Percentiles rank a stretch among this genome's conserved stretches.
Evolutionary conservation across 2,888 invertebrate genomes (phyloP).

Genomic region (Galerucella nymphaeae): DNA sequence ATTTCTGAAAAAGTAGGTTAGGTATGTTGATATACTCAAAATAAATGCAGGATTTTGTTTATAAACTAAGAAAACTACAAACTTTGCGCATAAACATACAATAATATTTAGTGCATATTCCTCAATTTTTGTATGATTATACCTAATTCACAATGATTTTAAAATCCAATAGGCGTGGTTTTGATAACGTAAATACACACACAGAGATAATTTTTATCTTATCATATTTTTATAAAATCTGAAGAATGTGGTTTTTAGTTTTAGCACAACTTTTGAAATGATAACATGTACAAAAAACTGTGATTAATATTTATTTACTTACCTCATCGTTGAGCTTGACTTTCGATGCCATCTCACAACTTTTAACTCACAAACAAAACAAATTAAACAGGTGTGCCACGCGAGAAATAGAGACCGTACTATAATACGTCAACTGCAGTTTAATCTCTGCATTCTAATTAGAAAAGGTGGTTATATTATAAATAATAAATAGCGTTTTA

Average conservation of each 20-base stretch:
- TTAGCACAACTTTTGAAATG: slow-evolving; percentile 37
- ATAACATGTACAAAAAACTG: slow-evolving; percentile 34
- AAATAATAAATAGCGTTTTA: background rate
- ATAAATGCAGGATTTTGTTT: background rate
- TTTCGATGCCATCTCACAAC: slow-evolving; percentile 59
- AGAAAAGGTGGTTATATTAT: slow-evolving; percentile 6
- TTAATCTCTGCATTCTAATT: slow-evolving; percentile 15
- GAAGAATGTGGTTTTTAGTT: slow-evolving; percentile 21
- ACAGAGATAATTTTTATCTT: slow-evolving; percentile 45
- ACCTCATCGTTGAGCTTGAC: slow-evolving; percentile 63
- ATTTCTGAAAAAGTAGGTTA: background rate
- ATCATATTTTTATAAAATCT: slow-evolving; percentile 35
- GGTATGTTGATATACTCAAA: background rate
- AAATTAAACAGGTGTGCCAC: slow-evolving; percentile 38
- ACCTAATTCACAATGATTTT: background rate
- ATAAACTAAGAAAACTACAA: background rate
- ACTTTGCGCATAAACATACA: background rate
- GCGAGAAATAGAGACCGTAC: slow-evolving; percentile 24
- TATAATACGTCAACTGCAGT: slow-evolving; percentile 29
- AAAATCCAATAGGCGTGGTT: slow-evolving; percentile 59
- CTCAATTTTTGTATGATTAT: background rate
- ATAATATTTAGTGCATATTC: background rate
- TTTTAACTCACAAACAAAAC: slow-evolving; percentile 33
- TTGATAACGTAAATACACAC: slow-evolving; percentile 51
- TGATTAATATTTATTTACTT: slow-evolving; percentile 48